A percentile compares a stretch with the other conserved stretches of the same genome.
Conservation (phyloP, 2,797 vertebrate species). For the Borostomias antarcticus region DNA sequence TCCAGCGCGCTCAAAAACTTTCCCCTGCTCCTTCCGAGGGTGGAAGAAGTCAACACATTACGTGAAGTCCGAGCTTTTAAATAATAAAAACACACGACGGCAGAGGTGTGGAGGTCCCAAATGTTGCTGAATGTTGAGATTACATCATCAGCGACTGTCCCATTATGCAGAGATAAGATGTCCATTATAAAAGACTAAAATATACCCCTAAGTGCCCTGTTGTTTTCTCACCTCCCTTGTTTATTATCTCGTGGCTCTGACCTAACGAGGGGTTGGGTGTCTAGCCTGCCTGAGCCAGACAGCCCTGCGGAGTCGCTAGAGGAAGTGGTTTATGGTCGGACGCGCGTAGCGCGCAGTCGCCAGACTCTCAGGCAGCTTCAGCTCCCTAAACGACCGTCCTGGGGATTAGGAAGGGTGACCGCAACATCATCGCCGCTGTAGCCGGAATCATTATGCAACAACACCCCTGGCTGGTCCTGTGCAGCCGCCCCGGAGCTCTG, state of each 20-base stretch:
- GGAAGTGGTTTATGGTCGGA: constrained; percentile 60
- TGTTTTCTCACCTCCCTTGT: constrained; percentile 65
- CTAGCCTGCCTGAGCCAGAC: constrained; percentile 58
- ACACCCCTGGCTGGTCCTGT: neutral
- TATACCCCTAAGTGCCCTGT: constrained; percentile 53
- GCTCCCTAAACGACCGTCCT: constrained; percentile 12
- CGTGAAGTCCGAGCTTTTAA: constrained; percentile 40
- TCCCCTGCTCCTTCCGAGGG: constrained; percentile 15
- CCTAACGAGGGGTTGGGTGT: constrained; percentile 65
- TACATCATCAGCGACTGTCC: constrained; percentile 33
- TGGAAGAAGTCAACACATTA: constrained; percentile 40
- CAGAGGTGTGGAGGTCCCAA: constrained; percentile 18
- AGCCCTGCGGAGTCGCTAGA: constrained; percentile 56
- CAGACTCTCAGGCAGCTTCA: constrained; percentile 17
- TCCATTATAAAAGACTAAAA: constrained; percentile 34
- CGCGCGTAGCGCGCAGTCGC: neutral
- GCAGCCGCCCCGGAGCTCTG: constrained; percentile 6
- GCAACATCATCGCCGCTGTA: constrained; percentile 55
- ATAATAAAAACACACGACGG: constrained; percentile 27
- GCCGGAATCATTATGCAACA: constrained; percentile 46
- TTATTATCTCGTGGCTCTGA: constrained; percentile 57
- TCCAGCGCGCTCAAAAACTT: constrained; percentile 39
- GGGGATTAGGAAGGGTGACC: constrained; percentile 50
- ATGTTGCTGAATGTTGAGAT: constrained; percentile 42
- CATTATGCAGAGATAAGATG: constrained; percentile 8